Percentiles rank a stretch among this genome's conserved stretches.
Evolutionary conservation across 2,113 vertebrate species (phyloP).

Genomic region (Promerops cafer): DNA sequence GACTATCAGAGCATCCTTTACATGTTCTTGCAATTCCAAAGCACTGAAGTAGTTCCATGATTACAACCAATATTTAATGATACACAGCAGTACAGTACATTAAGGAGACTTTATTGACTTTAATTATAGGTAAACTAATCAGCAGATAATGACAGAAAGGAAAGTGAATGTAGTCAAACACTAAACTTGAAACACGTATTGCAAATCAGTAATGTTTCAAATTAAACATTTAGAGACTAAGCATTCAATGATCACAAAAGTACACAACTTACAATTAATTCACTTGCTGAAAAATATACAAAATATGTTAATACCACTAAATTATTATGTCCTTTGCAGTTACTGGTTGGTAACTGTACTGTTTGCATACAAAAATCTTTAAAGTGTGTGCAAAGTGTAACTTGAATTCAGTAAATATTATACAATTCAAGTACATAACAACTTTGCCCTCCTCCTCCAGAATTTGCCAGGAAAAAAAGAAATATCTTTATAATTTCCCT

Average conservation of each 20-base stretch:
- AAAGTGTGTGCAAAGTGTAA: background rate
- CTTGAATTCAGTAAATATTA: background rate
- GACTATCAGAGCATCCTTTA: background rate
- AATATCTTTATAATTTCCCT: background rate
- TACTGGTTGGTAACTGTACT: background rate
- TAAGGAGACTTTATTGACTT: constrained; percentile 55
- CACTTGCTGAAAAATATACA: background rate
- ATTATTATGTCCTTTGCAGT: background rate
- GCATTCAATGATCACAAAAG: background rate
- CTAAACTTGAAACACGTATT: background rate
- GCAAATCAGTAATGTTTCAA: constrained; percentile 38
- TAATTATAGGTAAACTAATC: constrained; percentile 53
- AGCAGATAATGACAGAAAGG: constrained; percentile 20
- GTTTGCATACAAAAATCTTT: background rate
- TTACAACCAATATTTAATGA: constrained; percentile 13
- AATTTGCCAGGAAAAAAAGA: background rate
- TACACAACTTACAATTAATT: background rate
- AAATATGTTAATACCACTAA: background rate
- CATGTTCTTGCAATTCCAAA: background rate
- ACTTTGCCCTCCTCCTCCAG: background rate
- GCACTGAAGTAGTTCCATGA: background rate
- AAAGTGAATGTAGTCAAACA: constrained; percentile 13
- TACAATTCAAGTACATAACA: background rate
- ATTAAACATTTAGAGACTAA: background rate
- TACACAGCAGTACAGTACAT: constrained; percentile 10